Conservation (phyloP, 1,140 invertebrate species). For the Apis cerana region DNA sequence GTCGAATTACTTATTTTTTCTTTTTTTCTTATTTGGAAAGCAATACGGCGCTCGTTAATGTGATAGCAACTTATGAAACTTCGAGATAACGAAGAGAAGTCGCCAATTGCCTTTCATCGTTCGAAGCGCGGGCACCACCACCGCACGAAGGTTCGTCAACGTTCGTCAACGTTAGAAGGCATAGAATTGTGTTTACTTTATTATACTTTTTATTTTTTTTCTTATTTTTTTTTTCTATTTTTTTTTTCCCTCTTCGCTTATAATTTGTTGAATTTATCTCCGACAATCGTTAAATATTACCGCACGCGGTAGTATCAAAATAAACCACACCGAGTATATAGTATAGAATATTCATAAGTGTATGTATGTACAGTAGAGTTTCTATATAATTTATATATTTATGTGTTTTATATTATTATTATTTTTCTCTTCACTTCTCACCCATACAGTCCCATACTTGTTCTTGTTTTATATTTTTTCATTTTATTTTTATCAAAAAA, state of each 20-base stretch:
- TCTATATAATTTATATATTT: constrained; percentile 47
- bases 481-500: constrained; percentile 52
- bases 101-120: background rate
- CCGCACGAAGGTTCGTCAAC: constrained; percentile 76
- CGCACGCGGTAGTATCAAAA: constrained; percentile 79
- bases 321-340: constrained; percentile 80
- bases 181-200: constrained; percentile 72
- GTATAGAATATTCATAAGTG: constrained; percentile 75
- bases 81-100: constrained; percentile 43
- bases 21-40: background rate
- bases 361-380: constrained; percentile 76
- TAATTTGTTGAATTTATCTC: constrained; percentile 49
- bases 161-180: constrained; percentile 73
- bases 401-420: background rate
- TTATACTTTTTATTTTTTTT: constrained; percentile 15
- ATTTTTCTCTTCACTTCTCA: constrained; percentile 13
- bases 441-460: constrained; percentile 7
- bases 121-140: constrained; percentile 67
- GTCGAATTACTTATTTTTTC: background rate
- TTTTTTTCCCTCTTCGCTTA: constrained; percentile 24
- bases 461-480: constrained; percentile 25
- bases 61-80: constrained; percentile 35
- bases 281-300: constrained; percentile 75
- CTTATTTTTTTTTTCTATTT: background rate
- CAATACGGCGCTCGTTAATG: constrained; percentile 24